Evolutionary conservation across 1,140 invertebrate species (phyloP), one percentile per base, ranked within the genome.

Genomic region (Zaprionus ghesquierei): DNA sequence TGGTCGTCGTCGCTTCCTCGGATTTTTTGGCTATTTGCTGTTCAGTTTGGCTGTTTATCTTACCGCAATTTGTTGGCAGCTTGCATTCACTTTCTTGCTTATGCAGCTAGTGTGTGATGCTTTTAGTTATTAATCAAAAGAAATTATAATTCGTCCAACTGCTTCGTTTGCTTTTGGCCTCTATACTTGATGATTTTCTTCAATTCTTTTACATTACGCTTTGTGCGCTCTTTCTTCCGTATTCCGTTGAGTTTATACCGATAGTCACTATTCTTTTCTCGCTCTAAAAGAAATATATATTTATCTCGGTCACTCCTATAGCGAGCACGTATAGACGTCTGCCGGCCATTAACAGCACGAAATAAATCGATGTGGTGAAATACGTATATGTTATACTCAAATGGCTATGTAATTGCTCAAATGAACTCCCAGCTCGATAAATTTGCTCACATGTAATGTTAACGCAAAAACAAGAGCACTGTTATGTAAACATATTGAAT

Each of bases 121-220:
- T 71, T 82, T 61, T 35, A 66, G 53, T 87, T 79, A 60, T 44
- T 77, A 53, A 72, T 61, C 55, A 76, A 85, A n/a, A 71, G 38
- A 75, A 81, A 59, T 62, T 86, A 71, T 64, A 79, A 81, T 69
- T 81, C 62, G 69, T 50, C 61, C 60, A 63, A 75, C 75, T 85
- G 74, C 81, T 85, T 63, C 69, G 81, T 70, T 84, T 69, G 80
- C 64, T 82, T 76, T 86, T 86, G 79, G 82, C 82, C 82, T 86
- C 82, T 86, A 89, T 89, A 82, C 82, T 86, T 86, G 82, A 79
- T 79, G 82, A 86, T 87, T 87, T 86, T 86, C 81, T 86, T 87
- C 82, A 89, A 87, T 86, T 87, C 82, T 89, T 77, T 65, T 69
- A 69, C 69, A 82, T 86, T 86, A 86, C 79, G 82, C 72, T 86